A percentile compares a stretch with the other conserved stretches of the same genome.
phyloP scores from a whole-genome alignment of 2,797 vertebrate genomes.

The Dromococcyx pavoninus region DNA sequence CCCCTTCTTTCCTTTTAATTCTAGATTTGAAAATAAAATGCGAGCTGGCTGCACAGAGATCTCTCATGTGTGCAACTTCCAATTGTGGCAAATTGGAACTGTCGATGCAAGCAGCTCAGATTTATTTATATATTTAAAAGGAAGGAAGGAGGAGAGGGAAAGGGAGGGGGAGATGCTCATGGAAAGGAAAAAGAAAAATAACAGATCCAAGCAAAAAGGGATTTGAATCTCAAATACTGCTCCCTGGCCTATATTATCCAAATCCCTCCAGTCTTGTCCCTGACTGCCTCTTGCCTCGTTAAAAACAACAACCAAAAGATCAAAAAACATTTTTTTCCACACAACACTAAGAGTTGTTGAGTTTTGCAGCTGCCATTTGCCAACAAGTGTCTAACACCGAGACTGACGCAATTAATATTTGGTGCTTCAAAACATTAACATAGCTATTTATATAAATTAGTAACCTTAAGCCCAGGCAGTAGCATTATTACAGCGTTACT shows the following conservation, averaged over 20 bases:
- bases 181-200: slow-evolving; percentile 44
- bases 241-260: slow-evolving; percentile 61
- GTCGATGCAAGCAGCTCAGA: slow-evolving; percentile 69
- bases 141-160: slow-evolving; percentile 45
- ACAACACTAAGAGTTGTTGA: slow-evolving; percentile 21
- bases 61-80: slow-evolving; percentile 73
- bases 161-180: not conserved
- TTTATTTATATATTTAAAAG: slow-evolving; percentile 74
- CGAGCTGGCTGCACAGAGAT: slow-evolving; percentile 68
- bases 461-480: slow-evolving; percentile 62
- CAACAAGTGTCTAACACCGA: slow-evolving; percentile 12
- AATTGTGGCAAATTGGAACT: slow-evolving; percentile 76
- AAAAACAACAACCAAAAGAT: slow-evolving; percentile 62
- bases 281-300: slow-evolving; percentile 56
- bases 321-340: slow-evolving; percentile 34
- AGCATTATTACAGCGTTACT: slow-evolving; percentile 64
- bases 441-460: slow-evolving; percentile 73
- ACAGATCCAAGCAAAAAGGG: slow-evolving; percentile 57
- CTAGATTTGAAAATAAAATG: slow-evolving; percentile 77
- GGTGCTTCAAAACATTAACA: slow-evolving; percentile 65
- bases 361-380: slow-evolving; percentile 50
- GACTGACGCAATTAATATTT: slow-evolving; percentile 66
- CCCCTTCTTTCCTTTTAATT: slow-evolving; percentile 69
- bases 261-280: slow-evolving; percentile 60
- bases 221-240: slow-evolving; percentile 70